A percentile compares a stretch with the other conserved stretches of the same genome.
Conservation (phyloP, 2,888 invertebrate genomes). For the Gastracanthus pulcherrimus region DNA sequence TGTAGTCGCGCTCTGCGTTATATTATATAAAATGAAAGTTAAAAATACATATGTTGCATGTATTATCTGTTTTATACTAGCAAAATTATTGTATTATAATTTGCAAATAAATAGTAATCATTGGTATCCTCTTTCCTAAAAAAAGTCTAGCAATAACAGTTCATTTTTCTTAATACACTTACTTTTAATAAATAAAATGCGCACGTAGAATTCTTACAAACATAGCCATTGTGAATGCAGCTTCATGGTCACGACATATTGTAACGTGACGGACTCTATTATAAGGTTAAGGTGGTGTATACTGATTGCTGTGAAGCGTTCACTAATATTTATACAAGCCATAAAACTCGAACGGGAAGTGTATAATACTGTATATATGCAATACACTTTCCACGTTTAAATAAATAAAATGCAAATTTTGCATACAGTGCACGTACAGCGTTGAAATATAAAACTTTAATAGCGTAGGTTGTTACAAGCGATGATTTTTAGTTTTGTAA, state of each 20-base stretch:
- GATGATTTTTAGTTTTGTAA: neutral
- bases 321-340: neutral
- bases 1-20: neutral
- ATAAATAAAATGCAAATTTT: neutral
- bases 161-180: neutral
- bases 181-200: slow-evolving; percentile 2
- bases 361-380: neutral
- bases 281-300: slow-evolving; percentile 37
- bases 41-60: neutral
- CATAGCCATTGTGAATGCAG: neutral
- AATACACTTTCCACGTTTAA: neutral
- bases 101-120: neutral
- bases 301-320: neutral
- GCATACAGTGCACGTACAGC: neutral
- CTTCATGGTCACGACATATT: slow-evolving; percentile 15
- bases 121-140: neutral
- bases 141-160: neutral
- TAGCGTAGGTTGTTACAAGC: neutral
- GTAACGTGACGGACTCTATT: slow-evolving; percentile 33
- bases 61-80: neutral
- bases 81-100: neutral
- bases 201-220: neutral
- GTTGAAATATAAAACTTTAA: neutral
- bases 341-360: neutral
- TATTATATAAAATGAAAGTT: neutral